Evolutionary conservation across 2,888 invertebrate genomes (phyloP), one percentile per base, ranked within the genome.

Genomic region (Rhimphoctona megacephalus): DNA sequence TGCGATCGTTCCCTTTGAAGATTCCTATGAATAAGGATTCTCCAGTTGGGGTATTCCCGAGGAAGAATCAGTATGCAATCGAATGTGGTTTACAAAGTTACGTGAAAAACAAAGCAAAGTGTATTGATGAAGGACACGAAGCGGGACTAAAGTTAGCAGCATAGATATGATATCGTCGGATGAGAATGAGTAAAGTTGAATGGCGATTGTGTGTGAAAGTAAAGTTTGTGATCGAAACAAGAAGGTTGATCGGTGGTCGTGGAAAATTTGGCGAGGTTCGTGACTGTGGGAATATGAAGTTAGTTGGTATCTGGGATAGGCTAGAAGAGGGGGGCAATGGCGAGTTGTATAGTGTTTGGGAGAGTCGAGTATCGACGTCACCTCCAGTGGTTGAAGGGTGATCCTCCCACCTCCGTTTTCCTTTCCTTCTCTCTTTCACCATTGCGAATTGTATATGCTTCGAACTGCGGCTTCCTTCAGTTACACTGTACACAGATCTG

Each of bases 381-480:
- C 89, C 92, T 90, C 89, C 93, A 93, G 36, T 91, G 88, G 85
- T 90, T 90, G 91, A 92, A 91, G 90, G 89, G 89, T 89, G 91
- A 77, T 77, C 33, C 70, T 61, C 70, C 79, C 43, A 30, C 69
- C 43, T 19, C 36, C 19, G n/a, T 76, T n/a, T 46, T 5, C 22
- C 57, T 54, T 22, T 74, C 25, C 22, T 6, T 39, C 90, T 88
- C 86, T 84, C 83, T 61, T 49, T 74, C 90, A 89, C 91, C 90
- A 91, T 91, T 91, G 91, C 91, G 92, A 92, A 93, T 92, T 92
- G 92, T 90, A 90, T 89, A 90, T 89, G 91, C 91, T 89, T 90
- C 89, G 90, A 91, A 91, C 92, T 90, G 91, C 91, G 25, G 79
- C 49, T 73, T 72, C 85, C 70, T 64, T 49, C 49, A 54, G 66